phyloP scores from a whole-genome alignment of 2,797 vertebrate species.

The Danionella dracula region DNA sequence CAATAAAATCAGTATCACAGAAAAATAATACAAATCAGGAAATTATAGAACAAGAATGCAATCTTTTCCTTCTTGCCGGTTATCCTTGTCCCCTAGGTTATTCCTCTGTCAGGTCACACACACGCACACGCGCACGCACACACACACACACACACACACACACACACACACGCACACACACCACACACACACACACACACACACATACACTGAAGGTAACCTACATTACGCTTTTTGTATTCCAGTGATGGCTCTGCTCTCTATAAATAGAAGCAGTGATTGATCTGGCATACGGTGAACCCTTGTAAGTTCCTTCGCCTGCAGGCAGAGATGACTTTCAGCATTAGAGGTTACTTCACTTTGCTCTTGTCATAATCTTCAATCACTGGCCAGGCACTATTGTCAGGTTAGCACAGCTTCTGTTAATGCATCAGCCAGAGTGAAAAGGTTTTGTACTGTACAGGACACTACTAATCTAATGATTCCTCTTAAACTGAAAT shows the following conservation, averaged over 20 bases:
- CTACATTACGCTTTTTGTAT: slow-evolving; percentile 65
- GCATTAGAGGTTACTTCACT: slow-evolving; percentile 43
- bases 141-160: neutral
- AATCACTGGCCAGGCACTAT: slow-evolving; percentile 44
- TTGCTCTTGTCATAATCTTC: slow-evolving; percentile 38
- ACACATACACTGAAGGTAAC: slow-evolving; percentile 47
- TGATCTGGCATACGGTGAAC: slow-evolving; percentile 54
- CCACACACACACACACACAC: neutral
- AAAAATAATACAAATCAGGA: no score
- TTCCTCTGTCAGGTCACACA: neutral
- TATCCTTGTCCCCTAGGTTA: neutral
- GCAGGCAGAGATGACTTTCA: slow-evolving; percentile 59
- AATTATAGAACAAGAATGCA: no score
- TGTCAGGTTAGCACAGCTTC: slow-evolving; percentile 27
- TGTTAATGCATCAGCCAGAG: neutral
- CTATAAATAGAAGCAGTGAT: slow-evolving; percentile 67
- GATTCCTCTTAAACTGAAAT: no score
- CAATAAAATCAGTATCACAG: no score
- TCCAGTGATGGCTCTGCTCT: slow-evolving; percentile 46
- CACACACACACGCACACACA: no score
- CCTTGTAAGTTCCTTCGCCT: slow-evolving; percentile 52
- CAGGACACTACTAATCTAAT: no score
- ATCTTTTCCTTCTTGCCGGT: no score
- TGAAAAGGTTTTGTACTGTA: no score
- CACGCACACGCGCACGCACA: neutral